Base-by-base conservation (phyloP, 2,888 invertebrate species). In the Amphimallon solstitiale region DNA sequence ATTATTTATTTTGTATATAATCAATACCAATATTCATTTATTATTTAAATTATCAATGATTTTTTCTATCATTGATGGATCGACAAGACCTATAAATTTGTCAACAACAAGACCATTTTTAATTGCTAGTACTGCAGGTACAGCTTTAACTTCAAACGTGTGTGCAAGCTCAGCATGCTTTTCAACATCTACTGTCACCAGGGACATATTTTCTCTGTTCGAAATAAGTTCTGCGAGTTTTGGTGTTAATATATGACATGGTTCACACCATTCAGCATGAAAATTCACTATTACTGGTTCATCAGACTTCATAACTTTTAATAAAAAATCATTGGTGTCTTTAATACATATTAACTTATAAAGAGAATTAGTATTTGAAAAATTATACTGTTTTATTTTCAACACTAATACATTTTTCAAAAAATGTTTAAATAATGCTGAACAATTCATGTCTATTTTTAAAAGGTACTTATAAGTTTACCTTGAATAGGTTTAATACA, bases 251-350 rank as follows among this genome's bases (percentile, higher is more conserved):
- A 93, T 92, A 82, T 93, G 93, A 81, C 94, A 94, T 0, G 94
- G 94, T 81, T 93, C 93, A 77, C 94, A 94, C 94, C 94, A 94
- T 73, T 94, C 93, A 0, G 94, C 94, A 77, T 94, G 94, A 78
- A 94, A 94, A 80, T 94, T 94, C 0, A 94, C 93, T 80, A 94
- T 92, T n/a, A 94, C 94, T 29, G 94, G 92, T 75, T 90, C 90
- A 37, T 89, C 87, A 73, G 91, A 93, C 79, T 93, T 92, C 88
- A 94, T 92, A 56, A 94, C 93, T 86, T 92, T 93, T 72, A 87
- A 86, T 69, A 92, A 86, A 80, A 93, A 93, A 72, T 92, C 92
- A 67, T 89, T 90, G 77, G 92, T 90, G 80, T 90, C 90, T 76
- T 88, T 89, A 72, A 93, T 90, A 45, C 76, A 75, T 29, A 82